phyloP scores from a whole-genome alignment of 2,888 invertebrate genomes.

The Tanypteryx hageni region DNA sequence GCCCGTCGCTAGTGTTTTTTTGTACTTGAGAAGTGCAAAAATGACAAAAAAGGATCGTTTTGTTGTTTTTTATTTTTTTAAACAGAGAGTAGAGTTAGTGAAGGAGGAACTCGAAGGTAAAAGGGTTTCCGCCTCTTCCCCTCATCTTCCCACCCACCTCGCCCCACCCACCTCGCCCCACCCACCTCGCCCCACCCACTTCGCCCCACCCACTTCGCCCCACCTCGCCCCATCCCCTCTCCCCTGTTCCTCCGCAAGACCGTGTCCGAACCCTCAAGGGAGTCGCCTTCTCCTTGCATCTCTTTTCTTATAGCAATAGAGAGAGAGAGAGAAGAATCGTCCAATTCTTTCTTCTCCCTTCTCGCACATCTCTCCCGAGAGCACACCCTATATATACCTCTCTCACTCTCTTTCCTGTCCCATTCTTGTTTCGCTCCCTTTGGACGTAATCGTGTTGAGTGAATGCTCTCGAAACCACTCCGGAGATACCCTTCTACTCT shows the following conservation, averaged over 20 bases:
- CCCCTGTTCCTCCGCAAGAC: too few relatives aligned
- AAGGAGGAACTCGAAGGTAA: neutral
- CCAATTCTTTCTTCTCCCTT: neutral
- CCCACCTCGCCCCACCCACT: too few relatives aligned
- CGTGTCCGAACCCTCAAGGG: too few relatives aligned
- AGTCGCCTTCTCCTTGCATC: neutral
- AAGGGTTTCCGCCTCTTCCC: neutral
- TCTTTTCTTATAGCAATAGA: neutral
- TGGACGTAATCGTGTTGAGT: constrained; percentile 28
- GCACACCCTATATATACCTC: neutral
- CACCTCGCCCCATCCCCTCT: too few relatives aligned
- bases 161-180: too few relatives aligned
- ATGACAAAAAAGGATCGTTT: neutral
- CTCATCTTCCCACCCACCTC: too few relatives aligned
- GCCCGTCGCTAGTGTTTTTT: too few relatives aligned
- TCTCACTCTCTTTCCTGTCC: neutral
- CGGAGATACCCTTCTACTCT: neutral
- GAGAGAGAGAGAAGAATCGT: neutral
- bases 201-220: too few relatives aligned
- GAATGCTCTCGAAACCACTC: neutral
- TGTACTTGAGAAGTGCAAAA: neutral
- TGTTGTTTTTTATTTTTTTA: neutral
- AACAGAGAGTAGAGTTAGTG: too few relatives aligned
- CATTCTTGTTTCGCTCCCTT: constrained; percentile 23
- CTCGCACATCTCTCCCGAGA: neutral